Evolutionary conservation across 2,113 vertebrate species (phyloP).

Genomic region (Salminus brasiliensis): DNA sequence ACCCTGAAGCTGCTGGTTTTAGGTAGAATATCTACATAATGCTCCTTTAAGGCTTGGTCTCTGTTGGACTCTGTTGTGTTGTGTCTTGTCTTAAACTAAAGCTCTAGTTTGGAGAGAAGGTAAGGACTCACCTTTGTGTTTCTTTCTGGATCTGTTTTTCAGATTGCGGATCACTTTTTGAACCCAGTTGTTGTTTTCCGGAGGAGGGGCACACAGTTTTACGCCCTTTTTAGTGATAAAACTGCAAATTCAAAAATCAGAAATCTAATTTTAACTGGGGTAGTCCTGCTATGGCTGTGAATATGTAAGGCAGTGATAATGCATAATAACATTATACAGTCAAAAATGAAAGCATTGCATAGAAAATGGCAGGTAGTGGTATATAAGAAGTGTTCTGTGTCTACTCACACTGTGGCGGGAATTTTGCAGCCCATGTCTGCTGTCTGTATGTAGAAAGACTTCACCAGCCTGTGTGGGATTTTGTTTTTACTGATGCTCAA

Average conservation of each 20-base stretch:
- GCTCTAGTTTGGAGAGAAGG: neutral
- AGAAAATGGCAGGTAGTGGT: too few relatives aligned
- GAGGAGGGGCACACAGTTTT: slow-evolving; percentile 51
- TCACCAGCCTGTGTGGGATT: slow-evolving; percentile 42
- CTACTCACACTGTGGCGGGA: slow-evolving; percentile 59
- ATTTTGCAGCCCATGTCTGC: slow-evolving; percentile 41
- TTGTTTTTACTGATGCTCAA: slow-evolving; percentile 29
- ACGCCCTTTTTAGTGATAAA: slow-evolving; percentile 49
- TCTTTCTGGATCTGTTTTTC: neutral
- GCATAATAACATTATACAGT: too few relatives aligned
- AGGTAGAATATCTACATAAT: too few relatives aligned
- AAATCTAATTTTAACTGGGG: too few relatives aligned
- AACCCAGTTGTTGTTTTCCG: slow-evolving; percentile 49
- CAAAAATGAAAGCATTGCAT: too few relatives aligned
- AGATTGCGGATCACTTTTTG: slow-evolving; percentile 43
- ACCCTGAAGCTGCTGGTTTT: too few relatives aligned
- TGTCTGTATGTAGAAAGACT: slow-evolving; percentile 45
- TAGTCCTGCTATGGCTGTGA: too few relatives aligned
- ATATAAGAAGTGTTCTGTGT: neutral
- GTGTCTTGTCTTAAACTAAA: too few relatives aligned
- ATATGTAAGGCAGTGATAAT: too few relatives aligned
- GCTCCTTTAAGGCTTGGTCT: too few relatives aligned
- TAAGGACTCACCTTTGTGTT: slow-evolving; percentile 11
- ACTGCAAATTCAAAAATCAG: too few relatives aligned
- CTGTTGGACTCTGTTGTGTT: too few relatives aligned